These are phyloP conservation scores for Aphelenchoides bicaudatus DNA, from an alignment of 2,888 invertebrate genomes.

Conservation along the genomic window DNA sequence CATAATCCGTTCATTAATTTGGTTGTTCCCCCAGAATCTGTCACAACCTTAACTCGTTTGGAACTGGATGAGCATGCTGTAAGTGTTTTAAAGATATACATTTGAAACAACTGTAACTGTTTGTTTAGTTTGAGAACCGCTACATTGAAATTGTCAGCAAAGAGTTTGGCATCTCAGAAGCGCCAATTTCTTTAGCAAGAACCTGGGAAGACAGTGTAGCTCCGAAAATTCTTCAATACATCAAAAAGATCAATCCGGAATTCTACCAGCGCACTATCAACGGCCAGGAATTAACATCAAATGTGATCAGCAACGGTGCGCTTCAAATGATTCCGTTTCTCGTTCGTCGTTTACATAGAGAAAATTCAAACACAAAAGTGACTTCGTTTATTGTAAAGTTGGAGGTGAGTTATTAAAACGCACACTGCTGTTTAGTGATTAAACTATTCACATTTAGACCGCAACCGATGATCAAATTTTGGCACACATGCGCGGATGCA, in stretches of 20 bases:
- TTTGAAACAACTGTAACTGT: neutral
- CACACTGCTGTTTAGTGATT: no score
- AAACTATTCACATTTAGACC: no score
- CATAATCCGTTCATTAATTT: neutral
- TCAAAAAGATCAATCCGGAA: constrained; percentile 9
- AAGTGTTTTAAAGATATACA: neutral
- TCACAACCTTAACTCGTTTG: neutral
- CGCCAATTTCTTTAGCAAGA: constrained; percentile 7
- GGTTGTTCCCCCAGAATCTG: constrained; percentile 4
- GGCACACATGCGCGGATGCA: constrained; percentile 4
- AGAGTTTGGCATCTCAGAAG: neutral
- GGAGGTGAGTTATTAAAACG: neutral
- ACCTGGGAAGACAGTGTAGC: constrained; percentile 5
- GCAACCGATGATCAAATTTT: constrained; percentile 5
- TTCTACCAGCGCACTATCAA: neutral
- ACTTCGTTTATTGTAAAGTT: constrained; percentile 1
- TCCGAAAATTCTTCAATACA: constrained; percentile 4
- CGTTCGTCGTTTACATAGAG: constrained; percentile 9
- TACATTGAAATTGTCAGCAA: constrained; percentile 8
- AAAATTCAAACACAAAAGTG: constrained; percentile 5
- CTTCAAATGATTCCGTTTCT: constrained; percentile 14
- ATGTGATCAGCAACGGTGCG: neutral
- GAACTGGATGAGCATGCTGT: constrained; percentile 8
- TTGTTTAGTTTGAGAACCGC: constrained; percentile 12
- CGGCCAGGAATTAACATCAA: neutral